phyloP scores from a whole-genome alignment of 2,113 vertebrate genomes.

The Lynx canadensis region DNA sequence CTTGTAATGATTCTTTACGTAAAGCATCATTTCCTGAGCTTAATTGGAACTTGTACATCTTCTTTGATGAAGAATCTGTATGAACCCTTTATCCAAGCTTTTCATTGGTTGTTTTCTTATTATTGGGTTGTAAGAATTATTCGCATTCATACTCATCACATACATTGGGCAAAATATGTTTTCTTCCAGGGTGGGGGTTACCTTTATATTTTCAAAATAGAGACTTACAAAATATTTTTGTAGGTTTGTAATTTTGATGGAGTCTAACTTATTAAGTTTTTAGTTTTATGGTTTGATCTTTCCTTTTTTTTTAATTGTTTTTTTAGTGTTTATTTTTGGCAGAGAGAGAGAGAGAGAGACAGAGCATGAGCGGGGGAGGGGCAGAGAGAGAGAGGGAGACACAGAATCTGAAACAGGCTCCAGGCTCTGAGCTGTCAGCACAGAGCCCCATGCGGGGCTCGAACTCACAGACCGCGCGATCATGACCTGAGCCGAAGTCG shows the following conservation, averaged over 20 bases:
- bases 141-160: background rate
- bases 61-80: background rate
- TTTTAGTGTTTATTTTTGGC: no score
- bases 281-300: background rate
- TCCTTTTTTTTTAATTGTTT: background rate
- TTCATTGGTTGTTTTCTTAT: background rate
- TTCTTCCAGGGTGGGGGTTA: background rate
- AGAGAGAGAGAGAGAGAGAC: no score
- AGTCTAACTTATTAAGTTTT: background rate
- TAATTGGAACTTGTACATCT: background rate
- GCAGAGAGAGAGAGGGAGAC: no score
- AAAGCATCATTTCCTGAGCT: background rate
- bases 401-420: no score
- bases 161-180: background rate
- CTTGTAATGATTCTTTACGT: background rate
- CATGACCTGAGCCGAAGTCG: no score
- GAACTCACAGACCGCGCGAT: no score
- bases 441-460: no score
- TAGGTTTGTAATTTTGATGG: background rate
- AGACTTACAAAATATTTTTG: background rate
- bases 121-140: background rate
- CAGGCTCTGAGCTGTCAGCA: no score
- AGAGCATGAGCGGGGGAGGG: no score
- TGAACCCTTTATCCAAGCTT: background rate
- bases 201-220: background rate